Base-by-base conservation (phyloP, 2,113 vertebrate genomes). In the Hipposideros armiger region DNA sequence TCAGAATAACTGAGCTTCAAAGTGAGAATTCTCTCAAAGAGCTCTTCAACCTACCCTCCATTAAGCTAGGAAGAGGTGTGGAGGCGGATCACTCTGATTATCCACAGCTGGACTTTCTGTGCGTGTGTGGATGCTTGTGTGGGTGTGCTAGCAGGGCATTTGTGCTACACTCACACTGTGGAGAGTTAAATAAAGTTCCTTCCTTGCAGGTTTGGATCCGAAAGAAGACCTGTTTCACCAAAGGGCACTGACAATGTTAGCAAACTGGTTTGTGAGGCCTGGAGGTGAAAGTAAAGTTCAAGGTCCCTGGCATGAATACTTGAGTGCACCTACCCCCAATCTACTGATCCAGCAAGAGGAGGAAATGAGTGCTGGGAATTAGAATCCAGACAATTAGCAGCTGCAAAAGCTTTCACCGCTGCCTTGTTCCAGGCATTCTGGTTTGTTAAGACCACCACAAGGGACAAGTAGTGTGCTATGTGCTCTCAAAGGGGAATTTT, bases 231-330 rank as follows among this genome's bases (percentile, higher is more conserved):
- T 26, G 36, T 32, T 14, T 78, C 50, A 30, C 36, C 73, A 47
- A 42, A 1, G 30, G 60, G 54, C 82, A 56, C 47, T 32, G 60
- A 64, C 15, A 24, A 78, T 3, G 1, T 36, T 83, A 89, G 83
- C 64, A 87, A 86, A 87, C 64, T 83, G 40, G 45, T 64, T 8
- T 84, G 40, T 64, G 52, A 58, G 15, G 54, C 28, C 64, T 67
- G 58, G 78, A n/a, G 58, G 45, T 90, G 47, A 84, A 87, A 73
- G 72, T 87, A 52, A 96, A 86, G 62, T 86, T 87, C 92, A 91
- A 92, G 54, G 67, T 90, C 60, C n/a, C 17, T 54, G 16, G 60
- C 52, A 64, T 70, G 72, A 64, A 9, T 56, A 62, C n/a, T 42
- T 45, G 32, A 69, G 50, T 1, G 2, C 32, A 60, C 54, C 81